These are phyloP conservation scores for Philonicus albiceps DNA, from an alignment of 2,888 invertebrate genomes.

Conservation along the genomic window DNA sequence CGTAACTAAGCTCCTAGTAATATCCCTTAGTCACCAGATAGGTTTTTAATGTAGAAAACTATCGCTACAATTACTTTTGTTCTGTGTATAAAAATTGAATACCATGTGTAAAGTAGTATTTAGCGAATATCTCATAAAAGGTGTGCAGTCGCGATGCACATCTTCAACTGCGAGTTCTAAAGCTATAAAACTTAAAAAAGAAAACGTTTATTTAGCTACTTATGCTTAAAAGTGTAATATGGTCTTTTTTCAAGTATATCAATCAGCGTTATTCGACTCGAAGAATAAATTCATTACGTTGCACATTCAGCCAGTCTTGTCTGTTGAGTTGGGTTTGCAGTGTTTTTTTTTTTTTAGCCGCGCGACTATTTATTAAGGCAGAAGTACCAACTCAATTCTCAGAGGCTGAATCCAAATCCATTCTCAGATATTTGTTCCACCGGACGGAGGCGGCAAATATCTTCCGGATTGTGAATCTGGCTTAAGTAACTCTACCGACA, in stretches of 20 bases:
- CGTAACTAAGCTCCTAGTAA: not conserved
- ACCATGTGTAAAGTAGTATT: constrained; percentile 37
- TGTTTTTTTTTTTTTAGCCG: not conserved
- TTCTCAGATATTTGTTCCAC: constrained; percentile 50
- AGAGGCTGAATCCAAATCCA: constrained; percentile 48
- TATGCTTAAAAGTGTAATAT: constrained; percentile 21
- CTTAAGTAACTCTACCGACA: constrained; percentile 54
- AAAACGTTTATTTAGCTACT: constrained; percentile 23
- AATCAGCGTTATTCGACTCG: not conserved
- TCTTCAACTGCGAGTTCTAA: not conserved
- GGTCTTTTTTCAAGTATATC: constrained; percentile 32
- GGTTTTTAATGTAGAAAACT: constrained; percentile 34
- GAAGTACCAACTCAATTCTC: constrained; percentile 39
- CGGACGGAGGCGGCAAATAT: constrained; percentile 40
- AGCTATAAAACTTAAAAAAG: constrained; percentile 1
- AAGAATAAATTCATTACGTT: not conserved
- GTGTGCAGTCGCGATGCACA: constrained; percentile 6
- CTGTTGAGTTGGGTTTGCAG: constrained; percentile 28
- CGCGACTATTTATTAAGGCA: not conserved
- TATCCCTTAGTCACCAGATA: not conserved
- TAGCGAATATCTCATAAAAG: constrained; percentile 6
- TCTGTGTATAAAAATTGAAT: constrained; percentile 40
- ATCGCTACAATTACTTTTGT: constrained; percentile 29
- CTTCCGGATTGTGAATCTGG: constrained; percentile 51
- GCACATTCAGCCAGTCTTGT: constrained; percentile 16